phyloP scores from a whole-genome alignment of 2,113 vertebrate genomes.

The Labeo rohita region DNA sequence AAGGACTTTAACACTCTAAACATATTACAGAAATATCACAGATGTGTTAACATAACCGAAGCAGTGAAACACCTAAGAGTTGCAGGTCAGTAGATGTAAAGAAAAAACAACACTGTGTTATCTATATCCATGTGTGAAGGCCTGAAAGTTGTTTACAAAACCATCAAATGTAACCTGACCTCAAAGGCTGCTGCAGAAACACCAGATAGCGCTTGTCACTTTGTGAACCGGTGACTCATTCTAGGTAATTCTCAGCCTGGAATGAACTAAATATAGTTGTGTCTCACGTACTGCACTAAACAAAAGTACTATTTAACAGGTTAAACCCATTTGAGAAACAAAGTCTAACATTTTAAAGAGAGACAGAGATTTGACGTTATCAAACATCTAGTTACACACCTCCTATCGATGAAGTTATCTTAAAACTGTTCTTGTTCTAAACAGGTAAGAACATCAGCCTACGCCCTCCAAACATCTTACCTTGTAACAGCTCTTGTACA shows the following conservation, averaged over 20 bases:
- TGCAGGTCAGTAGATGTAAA: neutral
- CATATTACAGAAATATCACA: neutral
- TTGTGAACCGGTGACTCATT: slow-evolving; percentile 40
- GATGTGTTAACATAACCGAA: neutral
- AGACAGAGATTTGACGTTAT: neutral
- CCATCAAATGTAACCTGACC: slow-evolving; percentile 54
- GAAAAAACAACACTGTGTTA: neutral
- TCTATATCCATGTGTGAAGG: slow-evolving; percentile 8
- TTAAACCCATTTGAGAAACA: slow-evolving; percentile 5
- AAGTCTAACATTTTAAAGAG: neutral
- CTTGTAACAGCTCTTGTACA: slow-evolving; percentile 89
- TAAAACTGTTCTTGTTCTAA: neutral
- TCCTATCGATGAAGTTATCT: neutral
- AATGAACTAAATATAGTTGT: slow-evolving; percentile 54
- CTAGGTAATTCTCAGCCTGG: slow-evolving; percentile 42
- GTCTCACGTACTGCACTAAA: neutral
- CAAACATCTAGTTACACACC: neutral
- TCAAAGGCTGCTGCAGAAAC: slow-evolving; percentile 34
- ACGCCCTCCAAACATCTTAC: slow-evolving; percentile 61
- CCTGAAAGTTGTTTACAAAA: slow-evolving; percentile 51
- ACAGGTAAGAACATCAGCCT: neutral
- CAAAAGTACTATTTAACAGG: neutral
- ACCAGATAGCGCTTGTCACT: slow-evolving; percentile 33
- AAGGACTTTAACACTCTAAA: neutral
- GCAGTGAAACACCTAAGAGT: neutral